Base-by-base conservation (phyloP, 1,140 invertebrate species). In the Oreohelix idahoensis region DNA sequence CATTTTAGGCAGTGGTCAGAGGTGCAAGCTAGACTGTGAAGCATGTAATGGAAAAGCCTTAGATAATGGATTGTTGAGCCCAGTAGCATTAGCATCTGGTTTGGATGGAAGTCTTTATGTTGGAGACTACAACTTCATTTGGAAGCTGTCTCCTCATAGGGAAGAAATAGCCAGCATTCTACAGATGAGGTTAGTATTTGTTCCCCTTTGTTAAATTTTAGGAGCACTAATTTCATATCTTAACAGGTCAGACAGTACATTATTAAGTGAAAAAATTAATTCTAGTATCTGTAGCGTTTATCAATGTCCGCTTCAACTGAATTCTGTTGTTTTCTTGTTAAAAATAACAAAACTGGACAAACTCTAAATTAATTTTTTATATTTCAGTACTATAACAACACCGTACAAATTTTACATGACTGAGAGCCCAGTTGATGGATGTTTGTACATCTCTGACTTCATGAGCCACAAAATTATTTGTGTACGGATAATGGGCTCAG, bases 351-450 rank as follows among this genome's bases (percentile, higher is more conserved):
- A n/a, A n/a, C n/a, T n/a, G n/a, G n/a, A n/a, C n/a, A n/a, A n/a
- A n/a, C n/a, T n/a, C n/a, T n/a, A n/a, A n/a, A n/a, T n/a, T n/a
- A n/a, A n/a, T n/a, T n/a, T n/a, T n/a, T n/a, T n/a, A n/a, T n/a
- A 15, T 58, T 93, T 92, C 94, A 97, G 96, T 92, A 96, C 97
- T 17, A 97, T 97, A 0, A 94, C 96, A 84, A 97, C 98, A 0
- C 97, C 97, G 0, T 98, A 99, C 92, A 96, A 98, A 78, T 98
- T 98, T 91, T 97, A 98, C 93, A 96, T 99, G 94, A 97, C 97
- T 0, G 93, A 98, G 32, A 98, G 97, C 88, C 97, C 98, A 0
- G 93, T 98, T 15, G 97, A 98, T 92, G 97, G 97, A 29, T 95
- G 95, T 0, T 94, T 99, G 0, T 98, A 97, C 92, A 97, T 99